Base-by-base conservation (phyloP, 2,113 vertebrate species). In the Nothobranchius kuhntae region DNA sequence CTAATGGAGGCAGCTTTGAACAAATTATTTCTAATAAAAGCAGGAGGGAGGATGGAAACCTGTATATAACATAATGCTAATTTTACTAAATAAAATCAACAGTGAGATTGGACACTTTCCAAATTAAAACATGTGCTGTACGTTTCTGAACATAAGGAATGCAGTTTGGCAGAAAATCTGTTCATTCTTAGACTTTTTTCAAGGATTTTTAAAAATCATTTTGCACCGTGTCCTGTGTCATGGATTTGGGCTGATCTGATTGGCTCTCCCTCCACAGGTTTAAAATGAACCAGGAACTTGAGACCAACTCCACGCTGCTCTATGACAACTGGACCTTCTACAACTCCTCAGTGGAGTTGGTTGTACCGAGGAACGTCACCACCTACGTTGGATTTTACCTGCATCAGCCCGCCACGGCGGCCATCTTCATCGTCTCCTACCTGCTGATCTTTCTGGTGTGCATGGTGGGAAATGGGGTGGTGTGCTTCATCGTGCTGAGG, bases 401-500 rank as follows among this genome's bases (percentile, higher is more conserved):
- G 17, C 96, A 97, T 38, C 90, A 93, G 74, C 89, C 95, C 2
- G 86, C 85, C 2, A 93, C 96, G 3, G 94, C 95, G 0, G 92
- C 94, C 0, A 47, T 96, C 84, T 98, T 96, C 90, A 95, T 97
- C 13, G 53, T 92, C 73, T 98, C 95, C 24, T 98, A 98, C 87
- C 92, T 96, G 65, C 86, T 99, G 2, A 98, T 98, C 86, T 98
- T 98, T 83, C 87, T 96, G 47, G 92, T 97, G 63, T 99, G 96
- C 71, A 96, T 96, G 94, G 86, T 94, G 57, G 96, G 96, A 71
- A 99, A 98, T 0, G 93, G 93, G 2, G 88, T 94, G 30, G 95
- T 98, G 69, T 97, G 96, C 68, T 96, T 96, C 61, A 93, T 94
- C 0, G 87, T 98, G 35, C 90, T 95, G 83, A 65, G 88, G 68